Percentiles rank a stretch among this genome's conserved stretches.
phyloP scores from a whole-genome alignment of 64 coral and sea anemone genomes.

The Montipora capricornis region DNA sequence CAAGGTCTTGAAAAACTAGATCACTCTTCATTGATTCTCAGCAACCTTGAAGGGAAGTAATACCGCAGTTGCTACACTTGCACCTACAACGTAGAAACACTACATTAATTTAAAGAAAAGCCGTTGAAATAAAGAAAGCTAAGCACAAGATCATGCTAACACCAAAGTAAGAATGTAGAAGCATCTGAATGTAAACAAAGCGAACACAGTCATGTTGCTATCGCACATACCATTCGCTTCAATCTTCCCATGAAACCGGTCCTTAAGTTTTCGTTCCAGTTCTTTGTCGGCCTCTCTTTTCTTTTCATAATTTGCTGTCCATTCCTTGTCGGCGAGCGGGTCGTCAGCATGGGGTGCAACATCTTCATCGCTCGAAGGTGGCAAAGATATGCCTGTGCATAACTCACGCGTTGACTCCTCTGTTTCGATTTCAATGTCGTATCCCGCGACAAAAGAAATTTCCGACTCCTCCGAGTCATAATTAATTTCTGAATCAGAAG shows the following conservation, averaged over 20 bases:
- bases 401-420: background rate
- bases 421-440: background rate
- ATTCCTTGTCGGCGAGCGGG: background rate
- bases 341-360: background rate
- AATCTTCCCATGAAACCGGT: too few relatives aligned
- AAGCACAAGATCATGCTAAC: background rate
- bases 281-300: background rate
- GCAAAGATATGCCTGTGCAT: background rate
- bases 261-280: too few relatives aligned
- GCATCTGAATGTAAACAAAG: too few relatives aligned
- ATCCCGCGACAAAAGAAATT: too few relatives aligned
- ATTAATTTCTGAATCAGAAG: too few relatives aligned
- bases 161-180: background rate
- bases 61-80: constrained; percentile 51
- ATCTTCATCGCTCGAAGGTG: background rate
- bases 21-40: constrained; percentile 48
- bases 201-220: too few relatives aligned
- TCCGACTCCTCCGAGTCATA: too few relatives aligned
- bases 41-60: constrained; percentile 8
- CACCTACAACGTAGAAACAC: constrained; percentile 41
- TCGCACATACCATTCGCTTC: too few relatives aligned
- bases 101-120: background rate
- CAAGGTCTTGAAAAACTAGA: constrained; percentile 19
- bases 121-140: background rate
- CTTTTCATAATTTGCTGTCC: background rate